These are phyloP conservation scores for Pinna nobilis DNA, from an alignment of 1,140 invertebrate genomes.

Conservation along the genomic window DNA sequence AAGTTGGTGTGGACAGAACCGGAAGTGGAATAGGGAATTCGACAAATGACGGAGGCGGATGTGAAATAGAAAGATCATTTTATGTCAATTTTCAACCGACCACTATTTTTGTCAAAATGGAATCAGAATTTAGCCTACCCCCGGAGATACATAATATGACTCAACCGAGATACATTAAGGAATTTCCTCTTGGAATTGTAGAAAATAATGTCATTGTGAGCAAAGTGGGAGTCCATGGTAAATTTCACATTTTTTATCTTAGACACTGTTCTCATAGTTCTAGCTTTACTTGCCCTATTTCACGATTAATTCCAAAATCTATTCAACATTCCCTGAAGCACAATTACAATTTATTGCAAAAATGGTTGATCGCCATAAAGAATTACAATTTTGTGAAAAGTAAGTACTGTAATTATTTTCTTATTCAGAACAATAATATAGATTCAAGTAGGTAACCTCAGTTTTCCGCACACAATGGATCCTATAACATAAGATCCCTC, in stretches of 20 bases:
- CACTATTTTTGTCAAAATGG: neutral
- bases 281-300: no score
- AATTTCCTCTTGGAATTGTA: conserved; percentile 1
- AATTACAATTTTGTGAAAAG: no score
- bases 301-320: no score
- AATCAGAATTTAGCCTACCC: neutral
- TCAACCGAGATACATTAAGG: conserved; percentile 1
- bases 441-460: no score
- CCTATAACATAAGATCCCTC: no score
- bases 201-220: neutral
- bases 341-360: no score
- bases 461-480: no score
- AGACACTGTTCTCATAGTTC: neutral
- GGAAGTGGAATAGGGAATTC: neutral
- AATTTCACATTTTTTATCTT: neutral
- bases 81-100: conserved; percentile 15
- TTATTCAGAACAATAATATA: no score
- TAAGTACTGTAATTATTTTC: no score
- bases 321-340: no score
- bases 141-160: neutral
- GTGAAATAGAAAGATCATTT: neutral
- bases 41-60: neutral
- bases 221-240: neutral
- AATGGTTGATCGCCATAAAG: no score
- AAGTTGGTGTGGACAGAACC: neutral